Percentiles rank a stretch among this genome's conserved stretches.
Conservation (phyloP, 2,113 vertebrate genomes). For the Tachysurus fulvidraco region DNA sequence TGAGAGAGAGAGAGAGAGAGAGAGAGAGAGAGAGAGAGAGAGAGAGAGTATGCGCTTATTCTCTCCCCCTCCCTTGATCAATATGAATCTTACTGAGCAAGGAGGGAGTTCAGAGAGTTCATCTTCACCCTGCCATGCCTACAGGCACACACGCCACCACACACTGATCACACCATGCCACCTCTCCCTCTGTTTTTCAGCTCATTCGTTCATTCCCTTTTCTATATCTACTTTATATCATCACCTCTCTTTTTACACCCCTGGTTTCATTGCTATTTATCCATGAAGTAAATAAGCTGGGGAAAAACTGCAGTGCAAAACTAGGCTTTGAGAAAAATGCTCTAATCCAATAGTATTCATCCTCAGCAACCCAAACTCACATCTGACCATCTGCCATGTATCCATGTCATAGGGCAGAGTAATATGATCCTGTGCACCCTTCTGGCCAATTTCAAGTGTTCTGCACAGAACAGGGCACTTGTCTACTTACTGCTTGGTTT, state of each 20-base stretch:
- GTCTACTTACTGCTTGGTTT: background rate
- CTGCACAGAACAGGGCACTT: background rate
- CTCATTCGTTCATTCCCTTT: background rate
- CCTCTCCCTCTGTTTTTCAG: conserved; percentile 30
- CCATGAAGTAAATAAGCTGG: background rate
- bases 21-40: background rate
- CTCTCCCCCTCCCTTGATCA: conserved; percentile 63
- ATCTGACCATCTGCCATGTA: conserved; percentile 44
- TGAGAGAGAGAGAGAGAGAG: background rate
- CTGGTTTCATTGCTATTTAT: background rate
- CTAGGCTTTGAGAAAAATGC: conserved; percentile 1
- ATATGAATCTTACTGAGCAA: conserved; percentile 75
- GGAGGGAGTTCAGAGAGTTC: conserved; percentile 76
- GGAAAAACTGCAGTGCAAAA: background rate
- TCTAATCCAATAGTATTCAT: conserved; percentile 24
- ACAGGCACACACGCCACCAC: conserved; percentile 63
- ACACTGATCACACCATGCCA: conserved; percentile 44
- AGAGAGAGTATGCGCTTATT: background rate
- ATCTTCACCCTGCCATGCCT: conserved; percentile 70
- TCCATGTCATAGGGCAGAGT: conserved; percentile 47
- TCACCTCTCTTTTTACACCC: background rate
- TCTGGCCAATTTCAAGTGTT: conserved; percentile 20
- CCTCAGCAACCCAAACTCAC: conserved; percentile 10
- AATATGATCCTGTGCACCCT: conserved; percentile 33
- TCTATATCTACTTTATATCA: background rate